phyloP scores from a whole-genome alignment of 2,888 invertebrate species.

The Tetranychus piercei region DNA sequence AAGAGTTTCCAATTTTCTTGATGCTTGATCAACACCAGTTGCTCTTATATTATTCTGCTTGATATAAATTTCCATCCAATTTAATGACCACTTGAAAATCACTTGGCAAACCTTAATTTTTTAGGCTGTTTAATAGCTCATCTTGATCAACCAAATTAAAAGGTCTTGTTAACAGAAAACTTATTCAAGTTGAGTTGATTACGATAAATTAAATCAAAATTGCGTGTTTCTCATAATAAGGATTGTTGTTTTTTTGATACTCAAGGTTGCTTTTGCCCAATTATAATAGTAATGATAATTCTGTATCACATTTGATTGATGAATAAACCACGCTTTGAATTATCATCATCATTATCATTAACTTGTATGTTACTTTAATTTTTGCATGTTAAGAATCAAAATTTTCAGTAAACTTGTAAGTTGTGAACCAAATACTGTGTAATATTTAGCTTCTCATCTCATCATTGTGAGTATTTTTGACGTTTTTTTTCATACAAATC shows the following conservation, averaged over 20 bases:
- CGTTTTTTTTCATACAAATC: background rate
- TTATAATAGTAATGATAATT: background rate
- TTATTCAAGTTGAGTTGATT: background rate
- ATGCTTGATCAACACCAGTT: no score
- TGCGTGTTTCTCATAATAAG: background rate
- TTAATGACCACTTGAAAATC: no score
- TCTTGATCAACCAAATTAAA: background rate
- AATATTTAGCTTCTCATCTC: background rate
- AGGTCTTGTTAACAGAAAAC: background rate
- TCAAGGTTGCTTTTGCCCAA: background rate
- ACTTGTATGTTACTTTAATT: background rate
- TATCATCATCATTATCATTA: background rate
- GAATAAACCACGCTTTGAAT: background rate
- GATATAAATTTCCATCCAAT: no score
- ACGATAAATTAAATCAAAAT: background rate
- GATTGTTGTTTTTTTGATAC: background rate
- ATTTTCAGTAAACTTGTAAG: background rate
- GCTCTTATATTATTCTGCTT: no score
- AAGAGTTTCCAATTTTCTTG: no score
- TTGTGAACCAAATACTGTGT: background rate
- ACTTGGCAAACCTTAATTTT: background rate
- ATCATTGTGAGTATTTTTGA: no score
- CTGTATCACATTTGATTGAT: background rate
- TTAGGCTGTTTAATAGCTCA: background rate
- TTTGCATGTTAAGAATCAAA: background rate